Evolutionary conservation across 2,888 invertebrate genomes (phyloP).

Genomic region (Mesorhabditis belari): DNA sequence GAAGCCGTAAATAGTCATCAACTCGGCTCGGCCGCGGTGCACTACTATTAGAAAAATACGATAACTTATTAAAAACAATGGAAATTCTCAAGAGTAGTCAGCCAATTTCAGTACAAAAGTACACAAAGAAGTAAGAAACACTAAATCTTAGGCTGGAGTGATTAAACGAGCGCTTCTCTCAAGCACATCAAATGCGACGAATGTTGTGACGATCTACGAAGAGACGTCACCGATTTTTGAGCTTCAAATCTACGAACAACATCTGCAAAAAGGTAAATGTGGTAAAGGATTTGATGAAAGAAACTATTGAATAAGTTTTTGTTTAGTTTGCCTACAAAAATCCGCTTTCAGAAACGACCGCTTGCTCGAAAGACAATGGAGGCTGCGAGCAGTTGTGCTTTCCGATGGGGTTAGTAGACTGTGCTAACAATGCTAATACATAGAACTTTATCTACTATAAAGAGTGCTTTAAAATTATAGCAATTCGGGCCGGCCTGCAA

Average conservation of each 20-base stretch:
- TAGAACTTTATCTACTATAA: too few relatives aligned
- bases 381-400: slow-evolving; percentile 70
- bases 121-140: not conserved
- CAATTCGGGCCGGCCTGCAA: too few relatives aligned
- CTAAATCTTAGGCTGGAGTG: not conserved
- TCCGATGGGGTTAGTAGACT: slow-evolving; percentile 51
- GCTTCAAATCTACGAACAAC: slow-evolving; percentile 65
- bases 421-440: too few relatives aligned
- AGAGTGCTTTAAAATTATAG: too few relatives aligned
- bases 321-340: too few relatives aligned
- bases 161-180: not conserved
- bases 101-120: too few relatives aligned
- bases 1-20: too few relatives aligned
- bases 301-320: not conserved
- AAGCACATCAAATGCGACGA: not conserved
- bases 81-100: too few relatives aligned
- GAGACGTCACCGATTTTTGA: slow-evolving; percentile 62
- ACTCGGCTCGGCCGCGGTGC: too few relatives aligned
- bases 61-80: too few relatives aligned
- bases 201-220: slow-evolving; percentile 57
- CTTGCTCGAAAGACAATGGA: slow-evolving; percentile 55
- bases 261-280: slow-evolving; percentile 59
- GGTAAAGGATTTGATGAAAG: not conserved
- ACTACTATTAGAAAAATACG: too few relatives aligned
- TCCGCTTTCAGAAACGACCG: slow-evolving; percentile 33